Evolutionary conservation across 2,888 invertebrate species (phyloP).

Genomic region (Erynnis tages): DNA sequence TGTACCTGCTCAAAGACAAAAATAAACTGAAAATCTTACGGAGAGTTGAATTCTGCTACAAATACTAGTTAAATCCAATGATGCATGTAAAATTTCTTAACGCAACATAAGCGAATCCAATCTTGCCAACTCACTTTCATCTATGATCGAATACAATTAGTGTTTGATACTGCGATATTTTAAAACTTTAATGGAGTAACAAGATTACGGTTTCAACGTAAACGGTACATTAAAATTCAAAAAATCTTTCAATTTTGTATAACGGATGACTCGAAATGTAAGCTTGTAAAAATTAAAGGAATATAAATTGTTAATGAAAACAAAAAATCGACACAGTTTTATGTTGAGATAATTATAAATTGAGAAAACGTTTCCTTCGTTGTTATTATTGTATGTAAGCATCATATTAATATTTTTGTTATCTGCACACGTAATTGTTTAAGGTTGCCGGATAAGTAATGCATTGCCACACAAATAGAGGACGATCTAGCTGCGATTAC

Average conservation of each 20-base stretch:
- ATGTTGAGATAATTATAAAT: too few species aligned
- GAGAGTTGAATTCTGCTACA: constrained; percentile 27
- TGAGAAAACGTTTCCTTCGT: neutral
- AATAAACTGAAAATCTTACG: constrained; percentile 16
- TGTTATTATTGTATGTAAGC: neutral
- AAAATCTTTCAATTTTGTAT: too few species aligned
- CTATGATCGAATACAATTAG: constrained; percentile 25
- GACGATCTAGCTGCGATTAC: constrained; percentile 6
- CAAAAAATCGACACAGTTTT: too few species aligned
- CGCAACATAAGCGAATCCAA: constrained; percentile 35
- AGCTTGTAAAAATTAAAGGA: too few species aligned
- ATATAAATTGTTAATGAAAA: too few species aligned
- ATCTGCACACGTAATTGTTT: constrained; percentile 13
- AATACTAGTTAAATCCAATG: constrained; percentile 36
- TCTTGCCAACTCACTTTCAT: constrained; percentile 38
- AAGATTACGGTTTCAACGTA: too few species aligned
- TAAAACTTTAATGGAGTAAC: too few species aligned
- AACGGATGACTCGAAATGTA: too few species aligned
- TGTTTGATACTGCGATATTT: too few species aligned
- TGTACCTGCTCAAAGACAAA: neutral
- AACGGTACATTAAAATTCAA: too few species aligned
- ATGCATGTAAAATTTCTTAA: constrained; percentile 41
- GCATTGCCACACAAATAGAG: neutral
- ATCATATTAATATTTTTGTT: neutral
- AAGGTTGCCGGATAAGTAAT: constrained; percentile 11